A percentile compares a stretch with the other conserved stretches of the same genome.
These are phyloP conservation scores for Cephalopachus bancanus DNA, from an alignment of 2,797 vertebrate species.

Conservation along the genomic window DNA sequence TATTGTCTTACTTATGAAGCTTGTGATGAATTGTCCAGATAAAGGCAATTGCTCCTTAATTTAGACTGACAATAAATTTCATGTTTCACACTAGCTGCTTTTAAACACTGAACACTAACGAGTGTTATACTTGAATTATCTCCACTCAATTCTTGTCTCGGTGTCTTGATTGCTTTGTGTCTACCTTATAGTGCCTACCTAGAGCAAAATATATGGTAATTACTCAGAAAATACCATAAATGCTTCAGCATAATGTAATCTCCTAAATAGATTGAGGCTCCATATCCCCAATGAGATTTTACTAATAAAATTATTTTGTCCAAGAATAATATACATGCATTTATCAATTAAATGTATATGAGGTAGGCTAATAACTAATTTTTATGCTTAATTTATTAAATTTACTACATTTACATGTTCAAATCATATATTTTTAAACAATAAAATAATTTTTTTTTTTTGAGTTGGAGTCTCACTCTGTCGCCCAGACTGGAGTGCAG, in stretches of 20 bases:
- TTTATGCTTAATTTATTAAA: background rate
- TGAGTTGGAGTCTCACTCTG: too few species aligned
- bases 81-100: constrained; percentile 4
- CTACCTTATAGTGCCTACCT: background rate
- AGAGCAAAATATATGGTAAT: background rate
- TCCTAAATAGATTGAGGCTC: background rate
- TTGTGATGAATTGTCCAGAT: constrained; percentile 2
- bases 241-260: background rate
- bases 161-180: background rate
- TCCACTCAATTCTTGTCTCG: background rate
- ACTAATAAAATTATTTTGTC: background rate
- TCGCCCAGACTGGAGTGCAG: too few species aligned
- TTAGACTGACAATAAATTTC: background rate
- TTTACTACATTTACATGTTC: constrained; percentile 27
- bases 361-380: background rate
- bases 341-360: background rate
- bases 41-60: background rate
- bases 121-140: background rate
- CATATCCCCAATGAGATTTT: constrained; percentile 6
- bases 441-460: background rate
- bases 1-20: background rate
- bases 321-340: background rate
- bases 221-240: background rate
- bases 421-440: background rate
- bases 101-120: background rate